Base-by-base conservation (phyloP, 1,140 invertebrate genomes). In the Magallana ariakensis region DNA sequence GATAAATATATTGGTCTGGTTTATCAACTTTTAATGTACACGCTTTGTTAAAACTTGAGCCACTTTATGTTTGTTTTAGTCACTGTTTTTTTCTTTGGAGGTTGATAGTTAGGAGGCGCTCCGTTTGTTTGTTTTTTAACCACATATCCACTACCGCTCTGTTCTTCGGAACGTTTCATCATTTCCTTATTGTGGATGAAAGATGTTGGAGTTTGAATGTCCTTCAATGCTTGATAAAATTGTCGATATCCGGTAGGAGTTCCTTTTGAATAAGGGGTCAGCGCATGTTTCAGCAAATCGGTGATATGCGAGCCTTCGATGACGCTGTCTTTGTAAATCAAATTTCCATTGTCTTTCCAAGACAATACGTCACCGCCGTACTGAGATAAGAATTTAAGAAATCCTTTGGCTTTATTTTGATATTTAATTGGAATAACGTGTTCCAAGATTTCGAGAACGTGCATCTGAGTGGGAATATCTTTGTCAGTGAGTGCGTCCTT, bases 271-370 rank as follows among this genome's bases (percentile, higher is more conserved):
- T 66, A 10, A 8, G n/a, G n/a, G 9, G 7, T 83, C 2, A 84
- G 53, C 55, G 54, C 54, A 54, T 86, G 33, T 62, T 53, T 58
- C n/a, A 81, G 22, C 11, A 86, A 53, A 55, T 87, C 80, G 6
- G 54, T 55, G 7, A 83, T 22, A 53, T 87, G 80, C 26, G 80
- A 81, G 15, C 53, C 84, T n/a, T 46, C n/a, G n/a, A 85, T 19
- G 9, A 10, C 19, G 6, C 60, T 19, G 11, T 53, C 84, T 19
- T 85, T 33, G 84, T 85, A 85, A 33, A 85, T 54, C 13, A 85
- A 7, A 16, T 85, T 15, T 62, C n/a, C 26, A 15, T 13, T 10
- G 46, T 46, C n/a, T 22, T 85, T 55, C 58, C 84, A 85, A 10
- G 16, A 10, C 22, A 85, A 54, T 33, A 85, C 1, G n/a, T 62